Conservation (phyloP, 2,113 vertebrate genomes). For the Pteruthius melanotis region DNA sequence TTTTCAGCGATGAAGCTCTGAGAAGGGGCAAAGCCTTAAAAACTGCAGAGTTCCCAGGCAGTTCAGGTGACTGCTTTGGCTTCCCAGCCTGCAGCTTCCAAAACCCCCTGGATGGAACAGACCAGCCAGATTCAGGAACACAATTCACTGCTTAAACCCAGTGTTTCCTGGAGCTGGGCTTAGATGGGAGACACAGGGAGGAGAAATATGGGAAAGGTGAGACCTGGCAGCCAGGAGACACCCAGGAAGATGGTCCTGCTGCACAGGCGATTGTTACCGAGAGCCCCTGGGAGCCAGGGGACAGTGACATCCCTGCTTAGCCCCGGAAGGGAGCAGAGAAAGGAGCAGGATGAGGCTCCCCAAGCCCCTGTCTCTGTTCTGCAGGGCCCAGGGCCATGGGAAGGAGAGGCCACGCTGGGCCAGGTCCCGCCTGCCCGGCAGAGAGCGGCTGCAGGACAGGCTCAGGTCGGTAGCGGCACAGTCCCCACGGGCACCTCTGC, state of each 20-base stretch:
- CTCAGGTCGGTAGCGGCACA: accelerated
- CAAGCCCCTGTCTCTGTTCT: too few species aligned
- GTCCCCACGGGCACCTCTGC: accelerated
- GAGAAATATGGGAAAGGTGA: background rate
- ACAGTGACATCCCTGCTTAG: background rate
- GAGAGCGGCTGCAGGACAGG: background rate
- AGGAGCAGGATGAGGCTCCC: background rate
- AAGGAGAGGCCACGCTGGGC: background rate
- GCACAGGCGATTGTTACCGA: accelerated
- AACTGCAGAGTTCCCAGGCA: background rate
- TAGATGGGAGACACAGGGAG: background rate
- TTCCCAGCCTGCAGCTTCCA: background rate
- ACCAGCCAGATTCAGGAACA: background rate
- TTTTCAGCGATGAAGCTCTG: background rate
- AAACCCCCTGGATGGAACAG: background rate
- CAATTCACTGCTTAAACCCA: background rate
- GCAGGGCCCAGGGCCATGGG: background rate
- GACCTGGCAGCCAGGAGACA: background rate
- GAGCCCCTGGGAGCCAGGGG: background rate
- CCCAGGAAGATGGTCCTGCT: background rate
- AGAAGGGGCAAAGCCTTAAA: background rate
- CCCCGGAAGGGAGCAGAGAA: background rate
- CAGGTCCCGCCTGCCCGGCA: accelerated
- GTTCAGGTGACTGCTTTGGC: accelerated
- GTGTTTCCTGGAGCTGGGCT: background rate